phyloP scores from a whole-genome alignment of 1,140 invertebrate genomes.

The Parasteatoda tepidariorum region DNA sequence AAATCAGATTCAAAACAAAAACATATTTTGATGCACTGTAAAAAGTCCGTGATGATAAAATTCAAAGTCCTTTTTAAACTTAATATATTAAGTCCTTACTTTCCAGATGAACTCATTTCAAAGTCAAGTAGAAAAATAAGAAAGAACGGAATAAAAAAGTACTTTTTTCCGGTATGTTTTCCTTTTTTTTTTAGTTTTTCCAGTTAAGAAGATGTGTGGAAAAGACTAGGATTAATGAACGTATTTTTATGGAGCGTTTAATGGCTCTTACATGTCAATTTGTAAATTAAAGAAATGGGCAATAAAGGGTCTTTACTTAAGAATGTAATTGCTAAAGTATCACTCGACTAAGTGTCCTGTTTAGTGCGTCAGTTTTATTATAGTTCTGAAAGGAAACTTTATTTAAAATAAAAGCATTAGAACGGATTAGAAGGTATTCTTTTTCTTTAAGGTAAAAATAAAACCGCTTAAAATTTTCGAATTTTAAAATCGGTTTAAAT shows the following conservation, averaged over 20 bases:
- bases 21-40: too few species aligned
- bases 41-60: too few species aligned
- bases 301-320: constrained; percentile 21
- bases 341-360: background rate
- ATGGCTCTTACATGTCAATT: constrained; percentile 53
- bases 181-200: background rate
- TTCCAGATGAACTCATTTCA: background rate
- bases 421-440: too few species aligned
- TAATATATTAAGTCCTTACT: background rate
- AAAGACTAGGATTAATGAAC: constrained; percentile 46
- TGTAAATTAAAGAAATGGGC: constrained; percentile 54
- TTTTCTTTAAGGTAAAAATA: too few species aligned
- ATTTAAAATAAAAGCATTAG: too few species aligned
- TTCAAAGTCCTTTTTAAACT: too few species aligned
- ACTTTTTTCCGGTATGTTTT: background rate
- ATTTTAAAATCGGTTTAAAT: too few species aligned
- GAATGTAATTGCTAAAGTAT: background rate
- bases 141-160: background rate
- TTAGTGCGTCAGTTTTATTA: background rate
- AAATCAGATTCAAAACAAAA: too few species aligned
- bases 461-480: too few species aligned
- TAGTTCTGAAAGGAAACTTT: too few species aligned
- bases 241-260: constrained; percentile 54
- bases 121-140: background rate
- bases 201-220: background rate